phyloP scores from a whole-genome alignment of 2,888 invertebrate genomes.

The Eilema sororculum region DNA sequence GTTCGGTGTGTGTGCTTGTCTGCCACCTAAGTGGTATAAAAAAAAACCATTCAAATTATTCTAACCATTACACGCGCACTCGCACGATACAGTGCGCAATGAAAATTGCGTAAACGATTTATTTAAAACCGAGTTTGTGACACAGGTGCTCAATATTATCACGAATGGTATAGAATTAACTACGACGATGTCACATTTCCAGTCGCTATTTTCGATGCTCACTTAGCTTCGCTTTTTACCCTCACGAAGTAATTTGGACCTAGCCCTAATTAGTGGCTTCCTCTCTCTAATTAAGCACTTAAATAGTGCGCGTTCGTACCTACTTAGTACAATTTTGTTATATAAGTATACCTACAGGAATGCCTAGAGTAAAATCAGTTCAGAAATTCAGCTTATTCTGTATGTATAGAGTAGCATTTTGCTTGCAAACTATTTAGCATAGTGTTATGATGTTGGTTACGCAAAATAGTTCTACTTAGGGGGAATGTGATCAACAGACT shows the following conservation, averaged over 20 bases:
- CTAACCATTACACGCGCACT: no score
- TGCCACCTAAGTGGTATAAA: no score
- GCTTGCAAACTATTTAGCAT: background rate
- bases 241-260: background rate
- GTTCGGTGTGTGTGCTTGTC: no score
- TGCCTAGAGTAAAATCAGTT: background rate
- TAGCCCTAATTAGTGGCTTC: slow-evolving; percentile 3
- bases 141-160: no score
- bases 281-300: slow-evolving; percentile 5
- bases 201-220: background rate
- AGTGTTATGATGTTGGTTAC: background rate
- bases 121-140: no score
- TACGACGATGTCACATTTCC: background rate
- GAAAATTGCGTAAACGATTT: no score
- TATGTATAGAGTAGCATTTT: background rate
- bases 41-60: no score
- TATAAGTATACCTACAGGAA: background rate
- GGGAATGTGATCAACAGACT: slow-evolving; percentile 1
- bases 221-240: background rate
- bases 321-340: background rate
- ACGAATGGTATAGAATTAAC: no score
- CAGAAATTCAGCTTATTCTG: background rate
- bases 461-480: background rate
- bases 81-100: no score
- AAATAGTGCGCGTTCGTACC: background rate